Evolutionary conservation across 2,888 invertebrate species (phyloP).

Genomic region (Oxystoma pomonae): DNA sequence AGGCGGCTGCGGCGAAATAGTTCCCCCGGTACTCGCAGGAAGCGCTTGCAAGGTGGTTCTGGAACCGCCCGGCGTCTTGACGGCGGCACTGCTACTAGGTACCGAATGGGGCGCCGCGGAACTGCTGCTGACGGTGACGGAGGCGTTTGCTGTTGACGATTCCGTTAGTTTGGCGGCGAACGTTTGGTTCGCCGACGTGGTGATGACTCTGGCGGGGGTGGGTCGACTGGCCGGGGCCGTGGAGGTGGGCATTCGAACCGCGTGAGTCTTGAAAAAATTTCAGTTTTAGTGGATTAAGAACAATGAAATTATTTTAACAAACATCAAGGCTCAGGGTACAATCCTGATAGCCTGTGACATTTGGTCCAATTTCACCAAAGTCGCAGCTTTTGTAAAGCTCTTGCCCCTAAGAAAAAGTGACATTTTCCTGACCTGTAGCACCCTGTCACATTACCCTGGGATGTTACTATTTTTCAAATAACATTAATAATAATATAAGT

Average conservation of each 20-base stretch:
- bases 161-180: conserved; percentile 72
- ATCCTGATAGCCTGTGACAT: too few relatives aligned
- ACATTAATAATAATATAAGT: too few relatives aligned
- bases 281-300: neutral
- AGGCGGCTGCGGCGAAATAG: conserved; percentile 38
- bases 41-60: conserved; percentile 24
- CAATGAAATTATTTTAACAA: neutral
- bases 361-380: too few relatives aligned
- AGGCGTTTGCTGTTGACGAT: conserved; percentile 29
- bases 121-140: conserved; percentile 20
- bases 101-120: conserved; percentile 4
- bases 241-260: conserved; percentile 46
- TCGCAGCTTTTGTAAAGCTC: too few relatives aligned
- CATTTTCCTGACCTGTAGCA: too few relatives aligned
- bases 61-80: conserved; percentile 4
- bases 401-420: too few relatives aligned
- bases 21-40: conserved; percentile 32
- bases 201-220: conserved; percentile 32
- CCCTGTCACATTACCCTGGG: too few relatives aligned
- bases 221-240: conserved; percentile 50
- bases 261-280: neutral
- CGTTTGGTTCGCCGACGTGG: conserved; percentile 57
- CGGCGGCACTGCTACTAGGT: conserved; percentile 13
- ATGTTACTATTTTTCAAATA: too few relatives aligned
- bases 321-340: too few relatives aligned